Evolutionary conservation across 2,797 vertebrate species (phyloP).

Genomic region (Kryptopterus vitreolus): DNA sequence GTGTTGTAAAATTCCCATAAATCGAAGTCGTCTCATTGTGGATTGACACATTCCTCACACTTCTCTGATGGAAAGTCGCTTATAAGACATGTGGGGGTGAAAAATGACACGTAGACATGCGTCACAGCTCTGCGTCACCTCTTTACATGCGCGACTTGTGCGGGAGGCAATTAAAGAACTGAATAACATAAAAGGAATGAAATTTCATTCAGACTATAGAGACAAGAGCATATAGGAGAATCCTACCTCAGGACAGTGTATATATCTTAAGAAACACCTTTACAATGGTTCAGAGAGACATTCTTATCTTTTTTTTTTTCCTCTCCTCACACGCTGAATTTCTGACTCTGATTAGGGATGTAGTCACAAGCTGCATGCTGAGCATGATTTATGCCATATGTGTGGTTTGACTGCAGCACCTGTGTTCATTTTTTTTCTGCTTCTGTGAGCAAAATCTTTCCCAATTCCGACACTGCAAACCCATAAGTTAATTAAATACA

Average conservation of each 20-base stretch:
- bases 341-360: background rate
- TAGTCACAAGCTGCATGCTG: background rate
- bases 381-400: conserved; percentile 19
- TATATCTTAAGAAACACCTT: background rate
- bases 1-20: background rate
- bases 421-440: conserved; percentile 13
- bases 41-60: background rate
- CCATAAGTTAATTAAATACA: background rate
- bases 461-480: background rate
- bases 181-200: background rate
- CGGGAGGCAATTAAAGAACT: background rate
- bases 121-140: background rate
- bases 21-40: background rate
- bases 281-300: background rate
- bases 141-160: background rate
- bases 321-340: background rate
- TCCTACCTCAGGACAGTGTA: background rate
- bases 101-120: background rate
- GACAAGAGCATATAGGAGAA: background rate
- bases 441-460: conserved; percentile 16
- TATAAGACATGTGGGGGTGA: background rate
- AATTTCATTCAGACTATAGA: background rate
- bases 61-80: background rate
- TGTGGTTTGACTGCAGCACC: background rate
- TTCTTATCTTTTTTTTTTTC: background rate